Base-by-base conservation (phyloP, 1,140 invertebrate species). In the Drosophila triauraria region DNA sequence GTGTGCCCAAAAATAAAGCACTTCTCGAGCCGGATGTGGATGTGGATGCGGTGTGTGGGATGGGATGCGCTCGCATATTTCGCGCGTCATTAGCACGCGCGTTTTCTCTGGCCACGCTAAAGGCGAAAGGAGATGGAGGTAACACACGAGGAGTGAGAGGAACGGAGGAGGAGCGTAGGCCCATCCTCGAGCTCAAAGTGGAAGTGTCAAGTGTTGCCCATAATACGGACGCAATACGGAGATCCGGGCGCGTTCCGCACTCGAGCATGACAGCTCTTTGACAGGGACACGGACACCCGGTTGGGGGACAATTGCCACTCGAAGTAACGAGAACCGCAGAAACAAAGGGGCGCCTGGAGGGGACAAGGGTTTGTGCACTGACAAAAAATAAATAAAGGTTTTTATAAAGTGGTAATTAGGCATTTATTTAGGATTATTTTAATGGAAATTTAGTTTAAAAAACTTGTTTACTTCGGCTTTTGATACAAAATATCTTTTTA, bases 191-290 rank as follows among this genome's bases (percentile, higher is more conserved):
- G 76, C 60, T 53, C 72, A 78, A 71, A 79, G 82, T 74, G 80
- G 80, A 76, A 91, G 91, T 91, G 91, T 92, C 88, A 92, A 92
- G 90, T 91, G 76, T 82, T 83, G 83, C 86, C 91, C 83, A 90
- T 82, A 92, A 87, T 91, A 91, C 65, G 71, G 75, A 64, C 70
- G 46, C 62, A 59, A 53, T 51, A 60, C 50, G 60, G 48, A 76
- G 59, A 82, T 64, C 62, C 65, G 68, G 74, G 80, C 63, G 63
- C 58, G 76, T 40, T 38, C 53, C 50, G 57, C 81, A 81, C 81
- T 84, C 74, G 81, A 88, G 78, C 64, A 65, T 88, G 80, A 82
- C 82, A 86, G 80, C 80, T 71, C 84, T 88, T 88, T 88, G 84
- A 88, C 70, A 80, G 78, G 63, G 71, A 75, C 68, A 61, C 70